Evolutionary conservation across 2,888 invertebrate species (phyloP), one percentile per base, ranked within the genome.

Genomic region (Ormyrus pomaceus): DNA sequence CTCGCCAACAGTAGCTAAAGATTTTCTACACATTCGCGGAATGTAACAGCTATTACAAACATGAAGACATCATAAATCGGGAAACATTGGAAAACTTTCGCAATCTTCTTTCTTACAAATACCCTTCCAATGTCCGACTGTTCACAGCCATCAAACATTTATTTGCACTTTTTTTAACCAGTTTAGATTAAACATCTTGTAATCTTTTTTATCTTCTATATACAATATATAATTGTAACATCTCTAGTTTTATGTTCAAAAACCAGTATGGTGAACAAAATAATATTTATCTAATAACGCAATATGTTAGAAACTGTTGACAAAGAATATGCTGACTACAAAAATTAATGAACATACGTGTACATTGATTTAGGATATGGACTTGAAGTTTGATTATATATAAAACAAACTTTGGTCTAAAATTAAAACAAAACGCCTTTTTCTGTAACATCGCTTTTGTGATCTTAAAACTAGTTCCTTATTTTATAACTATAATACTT

Each of bases 41-140:
- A 78, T 81, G 77, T 81, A 81, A 78, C 74, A 70, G 75, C 56
- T 76, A 78, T 75, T 78, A 78, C 71, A 75, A 74, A 71, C 74
- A 78, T 64, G 66, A 68, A 77, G 75, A 70, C 62, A 6, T 77
- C 51, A 53, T 55, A 50, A 81, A 34, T 34, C 34, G 34, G 34
- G 75, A 13, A 50, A 77, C 53, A 53, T 51, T 73, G 80, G 53
- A 76, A 69, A 34, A 68, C 13, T 61, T 8, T 10, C 45, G 9
- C 58, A 55, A 59, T 53, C 53, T 45, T 53, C 55, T 13, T 62
- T 19, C 51, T 10, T 48, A 34, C 50, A 19, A 62, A 74, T 71
- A 65, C 53, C 34, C 8, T 75, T 61, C 13, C 75, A 75, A 71
- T 75, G 7, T 68, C 75, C 51, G 13, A n/a, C 1, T 64, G 46